Percentiles rank a stretch among this genome's conserved stretches.
phyloP scores from a whole-genome alignment of 2,113 vertebrate genomes.

The Furnarius figulus region DNA sequence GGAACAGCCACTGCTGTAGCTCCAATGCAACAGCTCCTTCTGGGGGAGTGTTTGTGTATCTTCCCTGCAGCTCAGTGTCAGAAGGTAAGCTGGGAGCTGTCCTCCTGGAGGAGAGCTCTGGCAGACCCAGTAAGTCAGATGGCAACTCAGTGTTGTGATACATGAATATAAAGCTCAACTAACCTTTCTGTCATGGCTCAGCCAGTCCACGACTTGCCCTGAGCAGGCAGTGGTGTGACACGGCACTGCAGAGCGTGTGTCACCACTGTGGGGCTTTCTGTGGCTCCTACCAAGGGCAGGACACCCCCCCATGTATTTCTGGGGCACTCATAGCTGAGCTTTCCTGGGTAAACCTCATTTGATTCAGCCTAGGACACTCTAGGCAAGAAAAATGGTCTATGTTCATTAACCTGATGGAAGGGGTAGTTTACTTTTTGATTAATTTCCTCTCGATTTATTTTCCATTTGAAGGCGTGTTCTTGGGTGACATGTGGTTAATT shows the following conservation, averaged over 20 bases:
- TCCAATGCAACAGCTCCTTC: not conserved
- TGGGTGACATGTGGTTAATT: not conserved
- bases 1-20: not conserved
- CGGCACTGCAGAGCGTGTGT: not conserved
- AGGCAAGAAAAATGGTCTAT: not conserved
- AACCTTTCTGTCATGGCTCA: rapidly evolving
- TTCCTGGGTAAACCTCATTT: not conserved
- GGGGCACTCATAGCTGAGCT: not conserved
- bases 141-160: not conserved
- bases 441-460: not conserved
- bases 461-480: not conserved
- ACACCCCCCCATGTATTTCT: not conserved
- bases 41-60: not conserved
- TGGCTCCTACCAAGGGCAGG: not conserved
- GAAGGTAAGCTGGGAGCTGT: not conserved
- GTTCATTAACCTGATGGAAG: not conserved
- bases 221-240: not conserved
- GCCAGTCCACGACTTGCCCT: not conserved
- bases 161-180: not conserved
- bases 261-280: not conserved
- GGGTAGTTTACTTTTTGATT: not conserved
- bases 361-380: not conserved
- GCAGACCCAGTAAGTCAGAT: not conserved
- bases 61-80: not conserved
- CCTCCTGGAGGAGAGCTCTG: not conserved